Evolutionary conservation across 2,113 vertebrate species (phyloP).

Genomic region (Craseonycteris thonglongyai): DNA sequence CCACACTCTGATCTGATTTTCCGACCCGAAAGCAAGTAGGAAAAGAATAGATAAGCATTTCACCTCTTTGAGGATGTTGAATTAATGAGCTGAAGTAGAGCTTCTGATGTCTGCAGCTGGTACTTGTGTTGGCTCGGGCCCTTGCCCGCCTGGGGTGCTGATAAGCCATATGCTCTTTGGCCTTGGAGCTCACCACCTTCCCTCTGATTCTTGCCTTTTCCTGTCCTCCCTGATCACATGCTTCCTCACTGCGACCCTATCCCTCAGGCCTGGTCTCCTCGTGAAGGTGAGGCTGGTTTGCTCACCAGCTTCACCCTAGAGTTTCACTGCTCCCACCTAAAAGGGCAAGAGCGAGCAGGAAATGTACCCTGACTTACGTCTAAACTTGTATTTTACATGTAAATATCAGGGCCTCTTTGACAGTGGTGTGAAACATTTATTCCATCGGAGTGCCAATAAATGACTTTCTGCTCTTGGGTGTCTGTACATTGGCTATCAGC

Average conservation of each 20-base stretch:
- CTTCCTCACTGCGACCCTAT: fast-evolving
- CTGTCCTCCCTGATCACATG: background rate
- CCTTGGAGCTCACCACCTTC: background rate
- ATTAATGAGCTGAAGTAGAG: no score
- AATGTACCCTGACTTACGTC: background rate
- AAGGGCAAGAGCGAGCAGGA: background rate
- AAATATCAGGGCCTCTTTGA: background rate
- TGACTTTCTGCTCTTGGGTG: background rate
- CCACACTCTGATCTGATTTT: background rate
- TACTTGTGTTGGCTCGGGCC: background rate
- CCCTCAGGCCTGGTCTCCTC: no score
- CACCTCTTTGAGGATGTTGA: background rate
- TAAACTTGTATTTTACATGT: background rate
- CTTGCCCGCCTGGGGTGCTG: background rate
- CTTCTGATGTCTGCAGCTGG: background rate
- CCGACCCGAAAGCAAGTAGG: background rate
- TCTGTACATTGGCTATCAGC: background rate
- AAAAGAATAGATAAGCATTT: background rate
- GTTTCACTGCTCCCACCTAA: background rate
- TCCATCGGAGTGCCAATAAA: background rate
- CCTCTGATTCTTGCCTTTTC: background rate
- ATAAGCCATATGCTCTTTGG: no score
- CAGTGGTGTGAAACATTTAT: background rate
- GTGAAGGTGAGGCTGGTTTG: background rate
- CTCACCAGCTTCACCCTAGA: background rate